Evolutionary conservation across 1,140 invertebrate species (phyloP).

Genomic region (Caenorhabditis tropicalis): DNA sequence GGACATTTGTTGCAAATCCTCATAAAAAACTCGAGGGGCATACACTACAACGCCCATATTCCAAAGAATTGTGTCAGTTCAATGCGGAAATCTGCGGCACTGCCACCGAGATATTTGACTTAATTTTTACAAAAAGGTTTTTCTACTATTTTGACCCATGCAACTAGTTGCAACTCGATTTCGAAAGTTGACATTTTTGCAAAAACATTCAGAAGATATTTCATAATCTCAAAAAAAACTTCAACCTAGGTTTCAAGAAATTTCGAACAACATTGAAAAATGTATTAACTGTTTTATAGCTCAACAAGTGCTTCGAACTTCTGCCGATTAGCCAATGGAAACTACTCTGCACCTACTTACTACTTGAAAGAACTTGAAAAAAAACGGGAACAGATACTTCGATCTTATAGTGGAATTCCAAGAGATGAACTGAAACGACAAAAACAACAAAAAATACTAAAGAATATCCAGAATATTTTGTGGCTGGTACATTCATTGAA

Average conservation of each 20-base stretch:
- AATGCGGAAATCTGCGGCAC: neutral
- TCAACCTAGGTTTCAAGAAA: no score
- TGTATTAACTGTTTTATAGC: no score
- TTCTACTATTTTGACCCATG: no score
- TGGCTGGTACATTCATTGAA: neutral
- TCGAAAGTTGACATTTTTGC: no score
- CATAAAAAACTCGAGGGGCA: neutral
- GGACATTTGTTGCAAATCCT: neutral
- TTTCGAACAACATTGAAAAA: no score
- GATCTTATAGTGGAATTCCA: neutral
- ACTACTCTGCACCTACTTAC: neutral
- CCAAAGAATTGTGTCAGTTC: neutral
- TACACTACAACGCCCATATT: neutral
- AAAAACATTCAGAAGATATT: no score
- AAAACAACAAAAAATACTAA: neutral
- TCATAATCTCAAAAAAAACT: no score
- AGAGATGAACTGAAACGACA: neutral
- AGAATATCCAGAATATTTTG: neutral
- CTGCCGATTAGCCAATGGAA: no score
- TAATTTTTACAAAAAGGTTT: neutral
- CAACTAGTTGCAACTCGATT: no score
- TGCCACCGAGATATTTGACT: neutral
- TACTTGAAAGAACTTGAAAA: neutral
- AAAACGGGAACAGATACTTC: neutral
- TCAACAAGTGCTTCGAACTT: no score